Percentiles rank a stretch among this genome's conserved stretches.
Conservation (phyloP, 1,140 invertebrate species). For the Atta texana region DNA sequence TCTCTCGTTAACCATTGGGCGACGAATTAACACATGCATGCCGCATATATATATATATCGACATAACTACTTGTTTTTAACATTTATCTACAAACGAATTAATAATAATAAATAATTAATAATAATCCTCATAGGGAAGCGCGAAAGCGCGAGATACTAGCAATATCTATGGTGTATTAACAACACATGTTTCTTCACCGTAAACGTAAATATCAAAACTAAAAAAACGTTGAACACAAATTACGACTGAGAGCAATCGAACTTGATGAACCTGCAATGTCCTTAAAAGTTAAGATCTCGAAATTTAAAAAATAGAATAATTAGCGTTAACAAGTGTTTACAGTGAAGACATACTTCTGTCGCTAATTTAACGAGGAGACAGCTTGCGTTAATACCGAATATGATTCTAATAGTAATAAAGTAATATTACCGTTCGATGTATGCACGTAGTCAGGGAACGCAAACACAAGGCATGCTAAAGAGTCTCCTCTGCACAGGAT, state of each 20-base stretch:
- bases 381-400: conserved; percentile 37
- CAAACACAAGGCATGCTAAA: conserved; percentile 20
- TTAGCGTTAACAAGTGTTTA: not conserved
- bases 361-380: conserved; percentile 35
- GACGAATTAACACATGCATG: conserved; percentile 82
- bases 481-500: conserved; percentile 88
- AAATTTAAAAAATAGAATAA: not conserved
- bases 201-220: conserved; percentile 18
- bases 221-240: too few relatives aligned
- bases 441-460: not conserved
- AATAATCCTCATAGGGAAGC: conserved; percentile 4
- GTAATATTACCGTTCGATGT: conserved; percentile 49
- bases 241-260: too few relatives aligned
- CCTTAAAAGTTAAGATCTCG: not conserved
- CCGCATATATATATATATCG: conserved; percentile 75
- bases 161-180: conserved; percentile 75
- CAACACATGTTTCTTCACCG: conserved; percentile 75
- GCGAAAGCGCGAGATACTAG: conserved; percentile 39
- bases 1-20: conserved; percentile 62
- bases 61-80: conserved; percentile 8
- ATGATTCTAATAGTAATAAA: conserved; percentile 4
- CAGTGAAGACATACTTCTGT: not conserved
- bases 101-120: conserved; percentile 25
- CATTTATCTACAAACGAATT: conserved; percentile 27
- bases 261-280: not conserved